Evolutionary conservation across 2,888 invertebrate species (phyloP).

Genomic region (Hydroisotoma schaefferi): DNA sequence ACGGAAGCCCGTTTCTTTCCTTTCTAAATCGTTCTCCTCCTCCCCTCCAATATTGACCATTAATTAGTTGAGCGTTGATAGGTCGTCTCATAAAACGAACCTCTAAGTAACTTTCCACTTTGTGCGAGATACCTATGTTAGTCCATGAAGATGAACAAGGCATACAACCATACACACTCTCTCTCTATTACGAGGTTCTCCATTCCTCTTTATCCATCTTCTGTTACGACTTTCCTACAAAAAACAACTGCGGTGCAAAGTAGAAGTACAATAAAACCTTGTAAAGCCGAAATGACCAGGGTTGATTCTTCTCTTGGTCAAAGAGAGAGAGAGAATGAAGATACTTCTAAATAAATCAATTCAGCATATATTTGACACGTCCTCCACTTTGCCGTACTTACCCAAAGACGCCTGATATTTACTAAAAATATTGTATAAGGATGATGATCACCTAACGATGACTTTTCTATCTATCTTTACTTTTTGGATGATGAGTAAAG

Average conservation of each 20-base stretch:
- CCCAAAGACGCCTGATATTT: neutral
- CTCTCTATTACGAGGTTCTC: neutral
- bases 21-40: constrained; percentile 6
- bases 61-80: constrained; percentile 49
- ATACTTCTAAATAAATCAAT: constrained; percentile 47
- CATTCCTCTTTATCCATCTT: constrained; percentile 3
- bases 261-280: too few relatives aligned
- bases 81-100: constrained; percentile 45
- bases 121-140: too few relatives aligned
- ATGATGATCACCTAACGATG: neutral
- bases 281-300: too few relatives aligned
- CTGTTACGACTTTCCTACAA: neutral
- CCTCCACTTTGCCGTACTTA: constrained; percentile 10
- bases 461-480: neutral
- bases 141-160: constrained; percentile 1
- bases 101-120: constrained; percentile 30
- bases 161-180: too few relatives aligned
- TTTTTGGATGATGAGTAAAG: constrained; percentile 6
- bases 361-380: constrained; percentile 26
- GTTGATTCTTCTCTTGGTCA: too few relatives aligned
- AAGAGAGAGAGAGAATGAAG: constrained; percentile 9
- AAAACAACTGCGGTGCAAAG: too few relatives aligned
- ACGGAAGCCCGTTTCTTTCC: constrained; percentile 17
- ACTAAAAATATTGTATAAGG: neutral
- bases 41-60: constrained; percentile 45